Conservation (phyloP, 2,888 invertebrate species). For the Blomia tropicalis region DNA sequence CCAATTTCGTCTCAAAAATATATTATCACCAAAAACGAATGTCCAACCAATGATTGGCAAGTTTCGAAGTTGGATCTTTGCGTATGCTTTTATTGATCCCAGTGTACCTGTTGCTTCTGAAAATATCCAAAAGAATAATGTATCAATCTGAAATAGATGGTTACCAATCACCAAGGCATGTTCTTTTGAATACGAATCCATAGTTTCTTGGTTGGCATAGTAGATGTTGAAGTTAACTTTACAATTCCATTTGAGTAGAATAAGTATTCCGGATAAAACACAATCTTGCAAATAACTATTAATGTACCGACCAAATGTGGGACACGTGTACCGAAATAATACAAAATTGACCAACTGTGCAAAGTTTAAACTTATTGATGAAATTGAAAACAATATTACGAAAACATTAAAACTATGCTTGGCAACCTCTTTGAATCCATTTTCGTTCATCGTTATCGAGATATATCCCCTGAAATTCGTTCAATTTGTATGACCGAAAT, state of each 20-base stretch:
- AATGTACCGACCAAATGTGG: conserved; percentile 60
- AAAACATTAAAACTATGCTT: conserved; percentile 97
- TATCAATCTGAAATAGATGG: conserved; percentile 86
- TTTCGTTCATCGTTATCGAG: conserved; percentile 90
- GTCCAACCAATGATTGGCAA: conserved; percentile 84
- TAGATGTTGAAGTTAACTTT: conserved; percentile 54
- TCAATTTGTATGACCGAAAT: conserved; percentile 98
- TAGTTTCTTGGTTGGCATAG: conserved; percentile 48
- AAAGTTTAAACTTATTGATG: conserved; percentile 62
- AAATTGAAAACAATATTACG: conserved; percentile 45
- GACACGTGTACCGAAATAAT: conserved; percentile 60
- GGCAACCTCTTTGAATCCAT: conserved; percentile 99
- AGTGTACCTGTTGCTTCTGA: conserved; percentile 61
- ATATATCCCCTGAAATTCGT: conserved; percentile 86
- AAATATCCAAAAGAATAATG: conserved; percentile 83
- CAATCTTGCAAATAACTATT: conserved; percentile 76
- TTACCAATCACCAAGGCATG: conserved; percentile 81
- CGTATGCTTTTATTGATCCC: conserved; percentile 84
- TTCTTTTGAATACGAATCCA: conserved; percentile 53
- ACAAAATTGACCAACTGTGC: conserved; percentile 62
- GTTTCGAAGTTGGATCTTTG: conserved; percentile 75
- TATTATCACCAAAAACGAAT: conserved; percentile 86
- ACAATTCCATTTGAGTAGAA: conserved; percentile 86
- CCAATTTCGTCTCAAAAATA: conserved; percentile 78
- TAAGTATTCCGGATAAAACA: conserved; percentile 60